phyloP scores from a whole-genome alignment of 2,113 vertebrate genomes.

The Uria aalge region DNA sequence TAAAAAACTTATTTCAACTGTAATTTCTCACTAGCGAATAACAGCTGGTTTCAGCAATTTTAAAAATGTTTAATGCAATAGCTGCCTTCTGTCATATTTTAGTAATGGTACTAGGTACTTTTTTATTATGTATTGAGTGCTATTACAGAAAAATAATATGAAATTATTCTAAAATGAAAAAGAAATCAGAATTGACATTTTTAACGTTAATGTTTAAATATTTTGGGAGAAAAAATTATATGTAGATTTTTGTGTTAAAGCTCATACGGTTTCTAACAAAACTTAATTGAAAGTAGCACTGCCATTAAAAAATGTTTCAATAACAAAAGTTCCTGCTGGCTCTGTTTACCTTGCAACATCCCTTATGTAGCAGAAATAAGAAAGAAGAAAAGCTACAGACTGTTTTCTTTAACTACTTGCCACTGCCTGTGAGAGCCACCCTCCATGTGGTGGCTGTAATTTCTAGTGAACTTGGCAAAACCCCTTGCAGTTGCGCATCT shows the following conservation, averaged over 20 bases:
- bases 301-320: accelerated
- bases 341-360: not conserved
- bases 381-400: not conserved
- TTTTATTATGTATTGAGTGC: not conserved
- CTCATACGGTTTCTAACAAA: not conserved
- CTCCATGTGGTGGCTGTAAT: not conserved
- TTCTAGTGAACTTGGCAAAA: not conserved
- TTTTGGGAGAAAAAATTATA: not conserved
- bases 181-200: not conserved
- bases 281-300: not conserved
- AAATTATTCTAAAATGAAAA: not conserved
- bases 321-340: not conserved
- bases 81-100: not conserved
- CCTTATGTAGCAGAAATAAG: not conserved
- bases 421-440: not conserved
- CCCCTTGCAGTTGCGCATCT: not conserved
- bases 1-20: not conserved
- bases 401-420: not conserved
- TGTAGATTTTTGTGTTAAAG: not conserved
- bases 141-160: not conserved
- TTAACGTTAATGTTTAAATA: not conserved
- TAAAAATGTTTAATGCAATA: not conserved
- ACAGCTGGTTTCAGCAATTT: not conserved
- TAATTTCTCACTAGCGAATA: not conserved
- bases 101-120: not conserved